Base-by-base conservation (phyloP, 92 coral and sea anemone species). In the Paragorgia papillata region DNA sequence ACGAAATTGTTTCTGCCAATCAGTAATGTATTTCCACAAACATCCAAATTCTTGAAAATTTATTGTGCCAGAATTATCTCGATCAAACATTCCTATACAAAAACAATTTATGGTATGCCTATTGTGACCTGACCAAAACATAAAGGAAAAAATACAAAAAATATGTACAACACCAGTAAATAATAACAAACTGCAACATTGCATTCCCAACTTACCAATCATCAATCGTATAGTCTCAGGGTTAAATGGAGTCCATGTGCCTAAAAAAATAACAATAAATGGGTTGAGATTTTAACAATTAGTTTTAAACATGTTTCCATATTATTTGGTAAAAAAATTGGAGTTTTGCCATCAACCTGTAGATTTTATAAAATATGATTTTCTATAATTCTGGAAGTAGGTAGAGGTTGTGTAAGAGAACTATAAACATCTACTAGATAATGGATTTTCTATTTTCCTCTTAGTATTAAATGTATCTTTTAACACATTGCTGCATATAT, bases 1-100 rank as follows among this genome's bases (percentile, higher is more conserved):
- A 27, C 87, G 73, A 63, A 83, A 83, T 10, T 82, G 75, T 33
- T 83, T 83, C 34, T 83, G 87, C 87, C 87, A 83, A 39, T 83
- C 87, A 22, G 82, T 83, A 27, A 83, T 74, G 37, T 75, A 83
- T 46, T 83, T 73, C 87, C 87, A 83, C 17, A 83, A 20, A 27
- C 49, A 68, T 27, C 82, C 87, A 75, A 83, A 83, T 53, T 83
- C 87, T n/a, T 83, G 73, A 64, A 75, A 83, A 74, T 83, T 80
- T 37, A 83, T 83, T 17, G 80, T 74, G 9, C 87, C 87, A 76
- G 46, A 50, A 57, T 83, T 79, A 53, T 83, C 80, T 35, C 56
- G 30, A 63, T 83, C 87, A 66, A 83, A 83, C 61, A 83, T 83
- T 18, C 87, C 87, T 83, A 70, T 2, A 34, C 10, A 57, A 26